A percentile compares a stretch with the other conserved stretches of the same genome.
Evolutionary conservation across 2,888 invertebrate genomes (phyloP).

Genomic region (Temnothorax unifasciatus): DNA sequence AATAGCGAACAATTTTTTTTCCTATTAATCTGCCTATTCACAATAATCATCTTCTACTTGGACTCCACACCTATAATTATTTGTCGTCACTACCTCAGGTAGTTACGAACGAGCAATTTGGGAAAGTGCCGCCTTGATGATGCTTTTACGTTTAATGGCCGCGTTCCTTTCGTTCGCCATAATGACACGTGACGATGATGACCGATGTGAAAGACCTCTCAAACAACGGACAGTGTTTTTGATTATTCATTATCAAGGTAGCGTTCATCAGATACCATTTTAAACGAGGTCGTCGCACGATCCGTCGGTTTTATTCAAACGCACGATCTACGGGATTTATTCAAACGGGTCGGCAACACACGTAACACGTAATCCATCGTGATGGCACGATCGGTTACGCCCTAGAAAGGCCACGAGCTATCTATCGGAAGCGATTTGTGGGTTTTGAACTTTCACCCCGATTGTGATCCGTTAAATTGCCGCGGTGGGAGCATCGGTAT

Average conservation of each 20-base stretch:
- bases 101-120: not conserved
- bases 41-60: not conserved
- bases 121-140: constrained; percentile 1
- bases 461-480: constrained; percentile 19
- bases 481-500: constrained; percentile 19
- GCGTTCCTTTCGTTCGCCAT: constrained; percentile 1
- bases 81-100: not conserved
- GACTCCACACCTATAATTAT: constrained; percentile 9
- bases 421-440: constrained; percentile 25
- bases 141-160: constrained; percentile 3
- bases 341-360: not conserved
- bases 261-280: not conserved
- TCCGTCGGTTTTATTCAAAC: not conserved
- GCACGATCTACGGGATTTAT: not conserved
- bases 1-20: not conserved
- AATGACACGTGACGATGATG: constrained; percentile 11
- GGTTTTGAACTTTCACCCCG: constrained; percentile 46
- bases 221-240: not conserved
- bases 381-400: constrained; percentile 11
- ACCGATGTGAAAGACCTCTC: not conserved
- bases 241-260: constrained; percentile 18
- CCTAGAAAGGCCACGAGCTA: constrained; percentile 14
- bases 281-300: not conserved
- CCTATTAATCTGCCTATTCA: not conserved
- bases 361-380: constrained; percentile 17